These are phyloP conservation scores for Drosophila nebulosa DNA, from an alignment of 1,140 invertebrate species.

Conservation along the genomic window DNA sequence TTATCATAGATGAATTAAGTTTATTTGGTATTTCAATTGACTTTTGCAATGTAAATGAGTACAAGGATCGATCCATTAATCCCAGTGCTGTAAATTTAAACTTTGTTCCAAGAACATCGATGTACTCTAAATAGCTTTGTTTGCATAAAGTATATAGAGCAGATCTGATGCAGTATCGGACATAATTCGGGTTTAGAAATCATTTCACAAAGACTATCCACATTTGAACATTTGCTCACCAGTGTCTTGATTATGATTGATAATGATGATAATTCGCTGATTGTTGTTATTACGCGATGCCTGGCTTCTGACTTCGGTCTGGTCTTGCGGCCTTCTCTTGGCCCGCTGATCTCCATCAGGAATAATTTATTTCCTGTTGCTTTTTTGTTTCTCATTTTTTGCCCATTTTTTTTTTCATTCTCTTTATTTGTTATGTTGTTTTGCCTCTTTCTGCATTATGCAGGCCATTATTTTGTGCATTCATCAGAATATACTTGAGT, in stretches of 20 bases:
- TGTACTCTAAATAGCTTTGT: not conserved
- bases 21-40: too few species aligned
- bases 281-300: constrained; percentile 62
- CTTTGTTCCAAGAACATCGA: too few species aligned
- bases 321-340: constrained; percentile 5
- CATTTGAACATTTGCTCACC: not conserved
- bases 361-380: constrained; percentile 72
- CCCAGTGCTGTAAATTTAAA: too few species aligned
- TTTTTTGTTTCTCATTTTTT: not conserved
- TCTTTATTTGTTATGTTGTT: not conserved
- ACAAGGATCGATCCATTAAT: too few species aligned
- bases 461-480: constrained; percentile 67
- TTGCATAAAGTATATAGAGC: not conserved
- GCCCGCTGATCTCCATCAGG: constrained; percentile 16
- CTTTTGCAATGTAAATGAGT: too few species aligned
- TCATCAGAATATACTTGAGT: constrained; percentile 29
- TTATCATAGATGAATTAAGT: too few species aligned
- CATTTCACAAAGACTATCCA: not conserved
- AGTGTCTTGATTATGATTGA: constrained; percentile 31
- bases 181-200: not conserved
- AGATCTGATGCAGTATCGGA: too few species aligned
- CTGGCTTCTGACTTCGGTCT: constrained; percentile 19
- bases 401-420: not conserved
- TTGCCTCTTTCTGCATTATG: constrained; percentile 47
- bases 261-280: constrained; percentile 52